Conservation (phyloP, 2,888 invertebrate genomes). For the Eretmocerus hayati region DNA sequence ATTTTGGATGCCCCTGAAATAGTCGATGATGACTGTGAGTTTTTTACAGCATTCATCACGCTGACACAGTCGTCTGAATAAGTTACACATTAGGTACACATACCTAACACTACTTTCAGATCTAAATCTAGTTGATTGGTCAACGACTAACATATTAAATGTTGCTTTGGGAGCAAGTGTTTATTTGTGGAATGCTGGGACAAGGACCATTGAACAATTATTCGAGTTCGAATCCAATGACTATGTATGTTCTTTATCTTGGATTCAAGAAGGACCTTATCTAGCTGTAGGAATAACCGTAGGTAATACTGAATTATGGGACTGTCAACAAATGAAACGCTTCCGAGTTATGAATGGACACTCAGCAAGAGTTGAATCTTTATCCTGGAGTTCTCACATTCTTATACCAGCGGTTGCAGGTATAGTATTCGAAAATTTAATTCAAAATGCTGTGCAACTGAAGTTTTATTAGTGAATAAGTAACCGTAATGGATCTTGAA, state of each 20-base stretch:
- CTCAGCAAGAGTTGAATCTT: conserved; percentile 74
- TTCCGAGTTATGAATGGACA: conserved; percentile 80
- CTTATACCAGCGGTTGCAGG: conserved; percentile 70
- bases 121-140: conserved; percentile 94
- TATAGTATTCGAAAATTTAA: conserved; percentile 11
- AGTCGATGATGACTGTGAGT: conserved; percentile 89
- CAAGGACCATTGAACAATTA: conserved; percentile 79
- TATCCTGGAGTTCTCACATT: conserved; percentile 87
- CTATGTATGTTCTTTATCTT: conserved; percentile 77
- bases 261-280: conserved; percentile 81
- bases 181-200: conserved; percentile 90
- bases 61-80: background rate
- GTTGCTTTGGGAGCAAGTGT: conserved; percentile 83
- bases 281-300: conserved; percentile 83
- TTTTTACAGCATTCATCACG: background rate
- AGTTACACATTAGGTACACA: no score
- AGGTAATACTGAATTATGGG: conserved; percentile 86
- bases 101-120: conserved; percentile 51
- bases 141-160: conserved; percentile 80
- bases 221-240: conserved; percentile 71
- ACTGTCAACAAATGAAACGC: conserved; percentile 67
- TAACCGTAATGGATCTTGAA: no score
- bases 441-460: no score
- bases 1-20: conserved; percentile 97
- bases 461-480: no score